Percentiles rank a stretch among this genome's conserved stretches.
These are phyloP conservation scores for Achlya flavicornis DNA, from an alignment of 2,888 invertebrate species.

Conservation along the genomic window DNA sequence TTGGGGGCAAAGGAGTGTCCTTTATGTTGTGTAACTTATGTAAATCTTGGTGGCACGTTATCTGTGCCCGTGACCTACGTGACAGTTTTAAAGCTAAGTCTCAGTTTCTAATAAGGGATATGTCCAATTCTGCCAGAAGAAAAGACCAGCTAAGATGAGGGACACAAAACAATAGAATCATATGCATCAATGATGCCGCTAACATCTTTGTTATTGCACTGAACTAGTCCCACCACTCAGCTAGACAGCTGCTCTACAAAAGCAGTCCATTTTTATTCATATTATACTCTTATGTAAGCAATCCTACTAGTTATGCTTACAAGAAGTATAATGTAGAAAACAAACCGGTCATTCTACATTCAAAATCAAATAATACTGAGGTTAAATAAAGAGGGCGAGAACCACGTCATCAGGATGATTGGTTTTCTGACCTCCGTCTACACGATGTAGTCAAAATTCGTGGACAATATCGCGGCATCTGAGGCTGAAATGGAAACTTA, in stretches of 20 bases:
- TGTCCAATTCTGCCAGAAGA: too few relatives aligned
- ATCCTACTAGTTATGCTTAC: too few relatives aligned
- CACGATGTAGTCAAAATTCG: too few relatives aligned
- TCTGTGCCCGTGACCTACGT: background rate
- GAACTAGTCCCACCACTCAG: background rate
- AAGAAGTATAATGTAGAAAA: too few relatives aligned
- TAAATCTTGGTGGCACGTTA: background rate
- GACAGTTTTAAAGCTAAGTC: too few relatives aligned
- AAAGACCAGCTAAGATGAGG: background rate
- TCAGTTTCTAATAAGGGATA: too few relatives aligned
- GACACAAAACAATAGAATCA: background rate
- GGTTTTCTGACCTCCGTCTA: background rate
- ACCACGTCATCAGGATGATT: background rate
- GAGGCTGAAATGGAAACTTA: too few relatives aligned
- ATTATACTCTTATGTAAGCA: too few relatives aligned
- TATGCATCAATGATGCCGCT: background rate
- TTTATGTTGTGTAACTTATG: conserved; percentile 19
- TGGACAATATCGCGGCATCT: too few relatives aligned
- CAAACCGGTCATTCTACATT: too few relatives aligned
- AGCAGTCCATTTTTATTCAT: background rate
- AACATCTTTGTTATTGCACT: background rate
- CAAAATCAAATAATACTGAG: too few relatives aligned
- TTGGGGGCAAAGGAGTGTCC: conserved; percentile 28
- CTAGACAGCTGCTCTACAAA: background rate
- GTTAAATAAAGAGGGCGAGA: background rate